These are phyloP conservation scores for Meteorus sp. DNA, from an alignment of 1,140 invertebrate genomes.

Conservation along the genomic window DNA sequence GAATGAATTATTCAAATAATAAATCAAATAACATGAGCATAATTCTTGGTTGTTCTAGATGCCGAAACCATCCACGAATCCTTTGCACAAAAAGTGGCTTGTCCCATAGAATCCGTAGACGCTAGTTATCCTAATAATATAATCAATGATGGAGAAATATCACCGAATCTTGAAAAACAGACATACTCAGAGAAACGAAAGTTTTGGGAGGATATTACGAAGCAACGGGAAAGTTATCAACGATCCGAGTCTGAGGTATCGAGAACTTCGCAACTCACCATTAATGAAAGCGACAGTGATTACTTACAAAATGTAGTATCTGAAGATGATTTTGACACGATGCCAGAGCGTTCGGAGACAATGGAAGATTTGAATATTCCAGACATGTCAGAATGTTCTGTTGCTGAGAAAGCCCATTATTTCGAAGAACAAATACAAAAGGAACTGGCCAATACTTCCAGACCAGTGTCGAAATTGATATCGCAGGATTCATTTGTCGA, in stretches of 20 bases:
- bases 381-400: slow-evolving; percentile 56
- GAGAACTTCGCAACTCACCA: slow-evolving; percentile 48
- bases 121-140: slow-evolving; percentile 55
- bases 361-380: slow-evolving; percentile 47
- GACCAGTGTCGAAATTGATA: slow-evolving; percentile 19
- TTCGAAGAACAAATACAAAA: slow-evolving; percentile 58
- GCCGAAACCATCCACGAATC: slow-evolving; percentile 52
- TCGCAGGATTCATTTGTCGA: slow-evolving; percentile 25
- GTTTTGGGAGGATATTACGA: slow-evolving; percentile 57
- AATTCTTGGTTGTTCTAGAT: slow-evolving; percentile 59
- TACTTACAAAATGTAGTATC: slow-evolving; percentile 45
- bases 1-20: slow-evolving; percentile 40
- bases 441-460: slow-evolving; percentile 36
- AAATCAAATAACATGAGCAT: slow-evolving; percentile 43
- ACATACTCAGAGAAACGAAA: slow-evolving; percentile 56
- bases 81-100: slow-evolving; percentile 55
- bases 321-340: slow-evolving; percentile 42
- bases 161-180: slow-evolving; percentile 49
- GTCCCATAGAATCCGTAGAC: slow-evolving; percentile 56
- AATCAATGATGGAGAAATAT: slow-evolving; percentile 40
- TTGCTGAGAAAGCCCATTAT: slow-evolving; percentile 58
- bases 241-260: slow-evolving; percentile 56
- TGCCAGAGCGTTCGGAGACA: slow-evolving; percentile 42
- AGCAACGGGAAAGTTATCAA: slow-evolving; percentile 52
- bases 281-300: slow-evolving; percentile 54